phyloP scores from a whole-genome alignment of 2,888 invertebrate genomes.

The Sisyra nigra region DNA sequence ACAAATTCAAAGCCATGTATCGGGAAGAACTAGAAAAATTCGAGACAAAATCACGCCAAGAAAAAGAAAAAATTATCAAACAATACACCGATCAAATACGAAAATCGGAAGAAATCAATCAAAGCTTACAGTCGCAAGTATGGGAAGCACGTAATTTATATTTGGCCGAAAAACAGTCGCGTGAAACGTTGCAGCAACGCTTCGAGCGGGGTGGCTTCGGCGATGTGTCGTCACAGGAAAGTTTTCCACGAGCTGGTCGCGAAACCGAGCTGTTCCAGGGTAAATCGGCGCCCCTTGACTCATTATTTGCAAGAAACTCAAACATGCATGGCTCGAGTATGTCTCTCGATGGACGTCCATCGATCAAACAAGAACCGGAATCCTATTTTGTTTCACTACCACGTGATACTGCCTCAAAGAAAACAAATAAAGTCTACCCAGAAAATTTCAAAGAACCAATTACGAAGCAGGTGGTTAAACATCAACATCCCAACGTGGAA shows the following conservation, averaged over 20 bases:
- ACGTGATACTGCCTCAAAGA: background rate
- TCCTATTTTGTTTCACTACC: background rate
- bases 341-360: background rate
- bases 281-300: conserved; percentile 4
- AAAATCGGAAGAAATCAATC: conserved; percentile 24
- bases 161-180: conserved; percentile 37
- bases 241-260: background rate
- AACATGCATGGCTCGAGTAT: background rate
- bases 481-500: conserved; percentile 27
- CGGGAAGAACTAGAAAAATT: conserved; percentile 40
- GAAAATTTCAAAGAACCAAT: background rate
- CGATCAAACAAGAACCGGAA: background rate
- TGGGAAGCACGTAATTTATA: conserved; percentile 46
- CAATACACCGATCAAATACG: conserved; percentile 28
- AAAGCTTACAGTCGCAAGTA: conserved; percentile 36
- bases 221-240: no score
- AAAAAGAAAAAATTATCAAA: conserved; percentile 35
- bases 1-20: conserved; percentile 54
- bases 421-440: background rate
- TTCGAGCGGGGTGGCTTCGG: no score
- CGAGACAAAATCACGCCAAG: conserved; percentile 34
- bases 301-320: conserved; percentile 2
- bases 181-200: conserved; percentile 20
- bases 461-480: background rate
- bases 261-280: background rate